phyloP scores from a whole-genome alignment of 2,888 invertebrate species.

The Lingula anatina region DNA sequence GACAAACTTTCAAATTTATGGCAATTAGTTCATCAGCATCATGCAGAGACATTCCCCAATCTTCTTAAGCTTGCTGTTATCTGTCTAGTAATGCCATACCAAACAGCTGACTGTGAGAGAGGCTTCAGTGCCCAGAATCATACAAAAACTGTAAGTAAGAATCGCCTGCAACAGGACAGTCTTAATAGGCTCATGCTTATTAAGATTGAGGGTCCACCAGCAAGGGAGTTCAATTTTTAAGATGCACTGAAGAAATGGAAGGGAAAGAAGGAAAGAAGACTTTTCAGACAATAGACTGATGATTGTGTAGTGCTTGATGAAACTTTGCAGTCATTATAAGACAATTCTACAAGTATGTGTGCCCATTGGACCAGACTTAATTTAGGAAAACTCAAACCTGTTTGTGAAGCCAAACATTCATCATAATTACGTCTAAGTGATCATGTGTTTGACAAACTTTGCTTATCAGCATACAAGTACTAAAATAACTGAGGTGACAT shows the following conservation, averaged over 20 bases:
- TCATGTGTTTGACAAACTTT: no score
- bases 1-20: slow-evolving; percentile 4
- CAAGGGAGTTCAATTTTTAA: slow-evolving; percentile 1
- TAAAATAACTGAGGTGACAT: no score
- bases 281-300: slow-evolving; percentile 1
- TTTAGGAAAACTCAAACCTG: no score
- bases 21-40: slow-evolving; percentile 5
- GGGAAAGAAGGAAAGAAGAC: slow-evolving; percentile 7
- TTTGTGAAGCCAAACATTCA: no score
- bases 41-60: slow-evolving; percentile 7
- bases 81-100: slow-evolving; percentile 7
- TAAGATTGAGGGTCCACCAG: slow-evolving; percentile 5
- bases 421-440: no score
- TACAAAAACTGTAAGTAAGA: no score
- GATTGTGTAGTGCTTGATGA: no score
- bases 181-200: slow-evolving; percentile 7
- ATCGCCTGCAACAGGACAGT: neutral
- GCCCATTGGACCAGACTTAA: no score
- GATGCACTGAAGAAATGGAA: slow-evolving; percentile 3
- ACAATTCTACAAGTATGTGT: no score
- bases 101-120: slow-evolving; percentile 11
- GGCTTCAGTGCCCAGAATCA: slow-evolving; percentile 9
- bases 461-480: no score
- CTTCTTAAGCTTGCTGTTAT: slow-evolving; percentile 8
- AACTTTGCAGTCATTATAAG: no score